Evolutionary conservation across 2,888 invertebrate genomes (phyloP), one percentile per base, ranked within the genome.

Genomic region (Nomada fabriciana): DNA sequence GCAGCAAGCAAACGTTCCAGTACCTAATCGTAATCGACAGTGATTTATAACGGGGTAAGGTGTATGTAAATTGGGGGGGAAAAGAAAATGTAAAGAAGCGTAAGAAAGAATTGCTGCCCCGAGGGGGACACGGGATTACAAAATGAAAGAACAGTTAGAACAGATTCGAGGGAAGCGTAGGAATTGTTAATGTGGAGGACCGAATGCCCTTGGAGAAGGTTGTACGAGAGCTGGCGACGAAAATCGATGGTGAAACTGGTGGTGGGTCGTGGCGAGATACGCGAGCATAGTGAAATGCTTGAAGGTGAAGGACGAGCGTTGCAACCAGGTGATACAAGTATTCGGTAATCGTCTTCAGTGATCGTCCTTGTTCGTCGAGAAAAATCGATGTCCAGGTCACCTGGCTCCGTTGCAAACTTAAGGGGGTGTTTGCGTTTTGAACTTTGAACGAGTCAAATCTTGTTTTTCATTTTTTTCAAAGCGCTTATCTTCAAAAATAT

Each of bases 241-340:
- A 87, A 87, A 87, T 87, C 87, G 84, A 87, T 87, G 88, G 84
- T 83, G 79, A 83, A 83, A 81, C 76, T 82, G 74, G 86, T 64
- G 75, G 81, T 82, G 75, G 82, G 88, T 80, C 70, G 82, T 57
- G 60, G 81, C 63, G 82, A 84, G 88, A 88, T 86, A 82, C 69
- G 80, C 61, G 79, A 75, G 68, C 73, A 78, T 79, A 82, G 74
- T 73, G 80, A 87, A 87, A 88, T 67, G 86, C 84, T 80, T 88
- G 87, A 87, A 87, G 87, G 87, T 87, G 88, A 87, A 87, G 87
- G 88, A 86, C 88, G 86, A 75, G 72, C 67, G 76, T 76, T 65
- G 84, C 80, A 70, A 76, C 73, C 75, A 73, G 80, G 77, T 86
- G 87, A 87, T 88, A 87, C 87, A 78, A 82, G 76, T 87, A 84